Base-by-base conservation (phyloP, 2,113 vertebrate genomes). In the Nyctibius bracteatus region DNA sequence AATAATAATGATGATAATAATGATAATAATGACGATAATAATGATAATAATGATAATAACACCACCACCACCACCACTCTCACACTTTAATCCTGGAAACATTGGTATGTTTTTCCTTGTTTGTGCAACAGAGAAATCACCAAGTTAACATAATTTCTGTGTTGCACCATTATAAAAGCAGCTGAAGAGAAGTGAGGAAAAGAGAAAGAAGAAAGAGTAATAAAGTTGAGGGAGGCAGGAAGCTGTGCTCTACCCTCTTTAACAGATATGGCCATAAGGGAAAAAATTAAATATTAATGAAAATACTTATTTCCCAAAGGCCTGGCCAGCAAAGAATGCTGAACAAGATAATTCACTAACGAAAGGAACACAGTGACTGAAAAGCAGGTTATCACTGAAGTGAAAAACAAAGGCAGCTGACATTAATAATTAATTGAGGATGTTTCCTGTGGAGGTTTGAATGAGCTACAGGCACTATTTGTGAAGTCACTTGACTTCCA, bases 351-450 rank as follows among this genome's bases (percentile, higher is more conserved):
- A 96, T 75, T 96, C 81, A 86, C 74, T 74, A 92, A 92, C 85
- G 72, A 73, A 96, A 93, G 70, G 75, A 96, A 59, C 28, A 46
- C 49, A 94, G 30, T 83, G 95, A 70, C 59, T 83, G 93, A 82
- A 97, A 93, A 86, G 72, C 66, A 93, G 94, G 97, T 97, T 97
- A 97, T 93, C 97, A 97, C 88, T 97, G 96, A 97, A 97, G 90
- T 97, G 98, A 96, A 95, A 98, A 97, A 96, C 94, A 96, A 96
- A 97, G 92, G 97, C 97, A 98, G 92, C 92, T 97, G 77, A 94
- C 80, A 98, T 98, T 96, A 98, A 98, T 98, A 98, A 98, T 99
- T 98, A 98, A 98, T 96, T 94, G 92, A 95, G 82, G 92, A 90
- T 72, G 71, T 91, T 98, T 96, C 96, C 95, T 81, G 72, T 96